phyloP scores from a whole-genome alignment of 2,888 invertebrate genomes.

The Synergus japonicus region DNA sequence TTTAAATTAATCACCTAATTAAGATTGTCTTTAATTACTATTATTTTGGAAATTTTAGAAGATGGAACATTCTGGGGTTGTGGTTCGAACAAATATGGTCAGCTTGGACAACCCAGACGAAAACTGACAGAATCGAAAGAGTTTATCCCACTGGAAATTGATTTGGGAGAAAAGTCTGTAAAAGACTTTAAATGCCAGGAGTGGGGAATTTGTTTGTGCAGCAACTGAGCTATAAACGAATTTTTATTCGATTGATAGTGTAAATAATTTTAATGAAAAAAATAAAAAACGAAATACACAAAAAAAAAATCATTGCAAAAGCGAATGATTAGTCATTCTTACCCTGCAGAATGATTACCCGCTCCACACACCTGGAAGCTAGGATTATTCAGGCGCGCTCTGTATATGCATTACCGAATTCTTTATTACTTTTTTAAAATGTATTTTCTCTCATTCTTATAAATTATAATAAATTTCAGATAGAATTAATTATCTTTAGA shows the following conservation, averaged over 20 bases:
- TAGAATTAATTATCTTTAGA: background rate
- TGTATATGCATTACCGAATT: no score
- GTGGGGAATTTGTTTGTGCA: slow-evolving; percentile 71
- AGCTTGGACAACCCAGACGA: slow-evolving; percentile 80
- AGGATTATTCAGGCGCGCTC: background rate
- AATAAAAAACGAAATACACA: background rate
- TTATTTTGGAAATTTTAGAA: slow-evolving; percentile 75
- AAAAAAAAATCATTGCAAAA: background rate
- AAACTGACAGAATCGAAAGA: slow-evolving; percentile 53
- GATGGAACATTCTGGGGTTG: slow-evolving; percentile 85
- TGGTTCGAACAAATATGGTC: slow-evolving; percentile 91
- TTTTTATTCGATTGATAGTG: background rate
- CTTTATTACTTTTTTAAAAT: background rate
- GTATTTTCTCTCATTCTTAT: background rate
- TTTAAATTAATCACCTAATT: background rate
- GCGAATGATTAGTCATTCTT: background rate
- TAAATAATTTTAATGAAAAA: background rate
- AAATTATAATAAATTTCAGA: background rate
- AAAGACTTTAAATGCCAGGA: slow-evolving; percentile 72
- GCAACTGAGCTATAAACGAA: slow-evolving; percentile 50
- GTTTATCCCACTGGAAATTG: slow-evolving; percentile 63
- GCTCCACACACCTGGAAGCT: background rate
- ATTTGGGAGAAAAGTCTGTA: slow-evolving; percentile 54
- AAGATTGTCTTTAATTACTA: background rate
- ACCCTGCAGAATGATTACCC: background rate